Conservation (phyloP, 2,113 vertebrate genomes). For the Sciurus niger region DNA sequence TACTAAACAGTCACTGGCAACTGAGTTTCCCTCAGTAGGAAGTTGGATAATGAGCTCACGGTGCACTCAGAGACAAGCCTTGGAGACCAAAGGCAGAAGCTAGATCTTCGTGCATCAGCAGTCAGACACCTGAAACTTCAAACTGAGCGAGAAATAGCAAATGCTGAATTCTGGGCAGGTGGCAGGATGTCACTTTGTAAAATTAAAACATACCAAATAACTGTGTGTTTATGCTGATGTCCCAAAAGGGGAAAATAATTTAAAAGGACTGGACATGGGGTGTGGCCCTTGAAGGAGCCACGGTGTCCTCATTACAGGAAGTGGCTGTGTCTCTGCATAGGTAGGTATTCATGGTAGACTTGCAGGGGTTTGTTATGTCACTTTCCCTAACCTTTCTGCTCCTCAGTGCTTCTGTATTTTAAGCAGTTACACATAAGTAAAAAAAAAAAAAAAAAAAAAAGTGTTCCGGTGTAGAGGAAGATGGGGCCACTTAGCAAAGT, state of each 20-base stretch:
- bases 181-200: background rate
- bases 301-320: background rate
- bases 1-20: background rate
- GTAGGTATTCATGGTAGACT: background rate
- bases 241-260: rapidly evolving
- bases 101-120: background rate
- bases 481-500: background rate
- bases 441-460: background rate
- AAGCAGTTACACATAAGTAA: background rate
- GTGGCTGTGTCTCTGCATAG: background rate
- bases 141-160: background rate
- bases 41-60: background rate
- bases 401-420: background rate
- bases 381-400: slow-evolving; percentile 10
- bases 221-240: background rate
- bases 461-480: background rate
- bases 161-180: background rate
- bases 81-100: background rate
- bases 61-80: background rate
- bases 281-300: background rate
- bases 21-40: background rate
- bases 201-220: background rate
- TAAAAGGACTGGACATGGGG: rapidly evolving
- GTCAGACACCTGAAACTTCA: background rate
- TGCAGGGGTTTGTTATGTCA: rapidly evolving